Evolutionary conservation across 2,888 invertebrate species (phyloP).

Genomic region (Leptogaster cylindrica): DNA sequence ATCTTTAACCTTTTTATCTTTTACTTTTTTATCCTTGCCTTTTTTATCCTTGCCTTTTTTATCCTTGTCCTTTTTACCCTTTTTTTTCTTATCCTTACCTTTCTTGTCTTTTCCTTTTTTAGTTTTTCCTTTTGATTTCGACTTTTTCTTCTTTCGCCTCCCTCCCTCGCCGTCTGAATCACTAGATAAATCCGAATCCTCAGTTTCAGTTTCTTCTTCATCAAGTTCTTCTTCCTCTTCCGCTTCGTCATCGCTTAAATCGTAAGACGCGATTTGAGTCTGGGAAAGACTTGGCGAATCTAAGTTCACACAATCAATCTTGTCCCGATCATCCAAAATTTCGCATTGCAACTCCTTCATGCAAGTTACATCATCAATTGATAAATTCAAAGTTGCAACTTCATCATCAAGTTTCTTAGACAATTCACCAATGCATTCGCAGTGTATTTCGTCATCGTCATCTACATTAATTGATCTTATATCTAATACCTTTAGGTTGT

Average conservation of each 20-base stretch:
- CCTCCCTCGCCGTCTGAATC: conserved; percentile 34
- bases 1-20: neutral
- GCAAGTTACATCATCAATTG: conserved; percentile 41
- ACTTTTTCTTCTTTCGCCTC: neutral
- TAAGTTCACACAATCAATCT: conserved; percentile 39
- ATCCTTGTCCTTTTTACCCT: conserved; percentile 20
- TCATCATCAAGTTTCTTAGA: conserved; percentile 19
- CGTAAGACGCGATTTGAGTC: conserved; percentile 43
- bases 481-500: neutral
- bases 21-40: neutral
- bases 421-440: neutral
- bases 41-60: conserved; percentile 1
- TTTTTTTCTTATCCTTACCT: conserved; percentile 4
- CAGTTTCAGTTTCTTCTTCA: conserved; percentile 33
- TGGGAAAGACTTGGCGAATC: conserved; percentile 49
- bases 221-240: conserved; percentile 47
- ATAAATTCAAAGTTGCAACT: conserved; percentile 48
- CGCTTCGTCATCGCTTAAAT: conserved; percentile 39
- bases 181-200: conserved; percentile 9
- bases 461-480: neutral
- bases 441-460: neutral
- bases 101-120: neutral
- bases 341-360: conserved; percentile 25
- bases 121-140: neutral
- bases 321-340: conserved; percentile 7